Conservation (phyloP, 2,797 vertebrate species). For the Cynopterus sphinx region DNA sequence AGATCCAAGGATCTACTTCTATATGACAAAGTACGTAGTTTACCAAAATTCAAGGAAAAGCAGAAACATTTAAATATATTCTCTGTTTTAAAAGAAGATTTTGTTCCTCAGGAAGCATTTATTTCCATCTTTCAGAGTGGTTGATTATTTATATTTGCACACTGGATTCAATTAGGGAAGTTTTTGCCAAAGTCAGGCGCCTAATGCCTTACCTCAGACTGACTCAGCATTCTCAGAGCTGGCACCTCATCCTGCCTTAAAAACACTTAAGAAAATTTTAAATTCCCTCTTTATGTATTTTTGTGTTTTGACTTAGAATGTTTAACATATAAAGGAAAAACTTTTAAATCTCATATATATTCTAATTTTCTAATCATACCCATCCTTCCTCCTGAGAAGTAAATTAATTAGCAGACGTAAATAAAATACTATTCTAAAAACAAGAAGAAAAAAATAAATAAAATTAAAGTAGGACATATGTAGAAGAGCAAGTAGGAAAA, state of each 20-base stretch:
- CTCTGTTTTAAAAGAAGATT: no score
- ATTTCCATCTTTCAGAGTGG: background rate
- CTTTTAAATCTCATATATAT: background rate
- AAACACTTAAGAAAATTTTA: background rate
- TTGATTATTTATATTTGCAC: conserved; percentile 10
- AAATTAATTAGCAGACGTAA: background rate
- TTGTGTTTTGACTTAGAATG: background rate
- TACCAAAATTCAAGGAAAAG: background rate
- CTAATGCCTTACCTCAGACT: background rate
- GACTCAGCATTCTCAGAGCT: background rate
- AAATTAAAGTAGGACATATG: background rate
- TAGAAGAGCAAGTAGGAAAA: background rate
- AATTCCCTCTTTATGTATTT: background rate
- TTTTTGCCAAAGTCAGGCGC: conserved; percentile 1
- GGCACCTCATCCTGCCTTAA: background rate
- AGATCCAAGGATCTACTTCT: background rate
- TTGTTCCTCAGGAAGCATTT: background rate
- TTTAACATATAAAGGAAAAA: conserved; percentile 35
- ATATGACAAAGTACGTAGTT: background rate
- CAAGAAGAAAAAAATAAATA: conserved; percentile 8
- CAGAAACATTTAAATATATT: background rate
- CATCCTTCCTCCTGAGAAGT: background rate
- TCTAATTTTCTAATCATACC: conserved; percentile 18
- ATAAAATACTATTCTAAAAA: background rate
- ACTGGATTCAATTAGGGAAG: background rate